Base-by-base conservation (phyloP, 1,140 invertebrate genomes). In the Zaprionus inermis region DNA sequence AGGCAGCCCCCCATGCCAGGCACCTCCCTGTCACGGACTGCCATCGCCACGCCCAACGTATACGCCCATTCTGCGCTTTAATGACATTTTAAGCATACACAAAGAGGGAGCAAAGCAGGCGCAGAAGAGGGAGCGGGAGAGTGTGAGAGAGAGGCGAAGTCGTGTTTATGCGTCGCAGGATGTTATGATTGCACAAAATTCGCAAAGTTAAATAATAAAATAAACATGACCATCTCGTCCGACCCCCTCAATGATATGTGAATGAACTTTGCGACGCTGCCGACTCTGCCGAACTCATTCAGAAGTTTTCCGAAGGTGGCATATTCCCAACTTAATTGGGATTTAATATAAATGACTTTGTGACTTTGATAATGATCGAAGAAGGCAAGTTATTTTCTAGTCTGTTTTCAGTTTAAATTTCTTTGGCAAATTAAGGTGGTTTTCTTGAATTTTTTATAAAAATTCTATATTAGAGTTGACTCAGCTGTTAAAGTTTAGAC, bases 31-130 rank as follows among this genome's bases (percentile, higher is more conserved):
- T 38, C 36, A 38, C 5, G 36, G n/a, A 12, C 61, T 73, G 60
- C 56, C 59, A 51, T 28, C 34, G 64, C 10, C 44, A 49, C 44
- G 18, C 44, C 18, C 11, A 57, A 5, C 24, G 54, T 72, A 60
- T 58, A 72, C 63, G 59, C 44, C 61, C 58, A 64, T 64, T 63
- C 73, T 24, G 66, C 44, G 80, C 68, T 84, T 88, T 89, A 88
- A 88, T 88, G 83, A 76, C 83, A 89, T 88, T 88, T 88, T 89
- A 84, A 88, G 80, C 80, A 67, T 77, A 71, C 68, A 68, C 64
- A 73, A 71, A 72, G 20, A 65, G 59, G 68, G 70, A 72, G 20
- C 49, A 49, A 74, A 14, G 24, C 24, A 28, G 32, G 58, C 12
- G 34, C 18, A 10, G 28, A 3, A 9, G 20, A 10, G 6, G 20